These are phyloP conservation scores for Tapirus terrestris DNA, from an alignment of 2,113 vertebrate species.

Conservation along the genomic window DNA sequence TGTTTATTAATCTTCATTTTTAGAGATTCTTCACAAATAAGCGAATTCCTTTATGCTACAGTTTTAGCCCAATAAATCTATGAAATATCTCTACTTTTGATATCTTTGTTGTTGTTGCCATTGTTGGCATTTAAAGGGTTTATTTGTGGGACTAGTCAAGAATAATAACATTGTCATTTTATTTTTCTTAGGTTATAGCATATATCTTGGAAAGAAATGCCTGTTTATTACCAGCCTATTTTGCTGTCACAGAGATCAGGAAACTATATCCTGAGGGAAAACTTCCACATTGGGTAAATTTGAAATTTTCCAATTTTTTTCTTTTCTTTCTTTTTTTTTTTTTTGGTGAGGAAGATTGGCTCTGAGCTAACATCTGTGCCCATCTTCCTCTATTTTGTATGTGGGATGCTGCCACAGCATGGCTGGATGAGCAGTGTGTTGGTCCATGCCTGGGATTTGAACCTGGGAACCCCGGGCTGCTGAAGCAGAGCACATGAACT, in stretches of 20 bases:
- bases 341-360: too few relatives aligned
- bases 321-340: too few relatives aligned
- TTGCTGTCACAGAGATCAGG: constrained; percentile 97
- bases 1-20: constrained; percentile 49
- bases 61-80: neutral
- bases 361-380: too few relatives aligned
- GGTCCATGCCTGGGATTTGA: too few relatives aligned
- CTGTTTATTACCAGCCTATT: constrained; percentile 97
- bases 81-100: neutral
- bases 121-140: neutral
- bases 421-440: too few relatives aligned
- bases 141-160: neutral
- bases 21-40: constrained; percentile 23
- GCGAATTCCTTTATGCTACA: neutral
- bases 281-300: constrained; percentile 96
- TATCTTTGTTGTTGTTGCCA: neutral
- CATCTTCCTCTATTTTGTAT: too few relatives aligned
- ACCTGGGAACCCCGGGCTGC: too few relatives aligned
- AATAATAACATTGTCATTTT: neutral
- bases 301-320: neutral
- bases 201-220: constrained; percentile 99
- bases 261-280: constrained; percentile 98
- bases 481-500: too few relatives aligned
- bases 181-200: constrained; percentile 92
- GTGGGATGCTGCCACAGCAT: too few relatives aligned